These are phyloP conservation scores for Catharus ustulatus DNA, from an alignment of 2,797 vertebrate species.

Conservation along the genomic window DNA sequence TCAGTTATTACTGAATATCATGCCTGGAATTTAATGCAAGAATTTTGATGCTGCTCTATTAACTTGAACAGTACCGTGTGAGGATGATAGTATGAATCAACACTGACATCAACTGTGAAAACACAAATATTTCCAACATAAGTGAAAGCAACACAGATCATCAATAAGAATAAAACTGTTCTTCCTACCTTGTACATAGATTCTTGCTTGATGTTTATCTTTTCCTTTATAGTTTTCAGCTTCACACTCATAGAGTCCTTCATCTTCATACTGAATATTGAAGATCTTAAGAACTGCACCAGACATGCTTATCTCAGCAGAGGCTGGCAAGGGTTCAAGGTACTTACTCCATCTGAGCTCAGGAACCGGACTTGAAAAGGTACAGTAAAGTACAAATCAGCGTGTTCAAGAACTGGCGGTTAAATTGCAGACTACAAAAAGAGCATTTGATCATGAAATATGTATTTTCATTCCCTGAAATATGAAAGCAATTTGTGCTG, in stretches of 20 bases:
- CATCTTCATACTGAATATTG: conserved; percentile 90
- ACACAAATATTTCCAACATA: not conserved
- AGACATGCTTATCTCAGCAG: conserved; percentile 85
- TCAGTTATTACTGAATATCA: not conserved
- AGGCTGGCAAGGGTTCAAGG: conserved; percentile 83
- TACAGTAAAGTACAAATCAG: conserved; percentile 35
- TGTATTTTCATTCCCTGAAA: not conserved
- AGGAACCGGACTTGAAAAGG: conserved; percentile 88
- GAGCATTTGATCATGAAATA: conserved; percentile 4
- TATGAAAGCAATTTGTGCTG: conserved; percentile 2
- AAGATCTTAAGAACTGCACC: conserved; percentile 90
- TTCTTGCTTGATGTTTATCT: conserved; percentile 84
- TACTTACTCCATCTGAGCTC: conserved; percentile 90
- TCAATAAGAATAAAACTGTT: not conserved
- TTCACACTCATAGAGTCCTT: conserved; percentile 90
- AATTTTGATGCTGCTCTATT: not conserved
- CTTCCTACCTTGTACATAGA: conserved; percentile 89
- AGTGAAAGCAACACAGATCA: not conserved
- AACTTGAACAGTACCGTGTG: not conserved
- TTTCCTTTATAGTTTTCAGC: conserved; percentile 91
- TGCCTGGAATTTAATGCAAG: not conserved
- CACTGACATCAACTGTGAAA: not conserved
- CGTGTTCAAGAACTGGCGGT: not conserved
- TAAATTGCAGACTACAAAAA: conserved; percentile 19
- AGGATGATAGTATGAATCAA: not conserved